Percentiles rank a stretch among this genome's conserved stretches.
These are phyloP conservation scores for Salvelinus alpinus DNA, from an alignment of 2,113 vertebrate genomes.

Conservation along the genomic window DNA sequence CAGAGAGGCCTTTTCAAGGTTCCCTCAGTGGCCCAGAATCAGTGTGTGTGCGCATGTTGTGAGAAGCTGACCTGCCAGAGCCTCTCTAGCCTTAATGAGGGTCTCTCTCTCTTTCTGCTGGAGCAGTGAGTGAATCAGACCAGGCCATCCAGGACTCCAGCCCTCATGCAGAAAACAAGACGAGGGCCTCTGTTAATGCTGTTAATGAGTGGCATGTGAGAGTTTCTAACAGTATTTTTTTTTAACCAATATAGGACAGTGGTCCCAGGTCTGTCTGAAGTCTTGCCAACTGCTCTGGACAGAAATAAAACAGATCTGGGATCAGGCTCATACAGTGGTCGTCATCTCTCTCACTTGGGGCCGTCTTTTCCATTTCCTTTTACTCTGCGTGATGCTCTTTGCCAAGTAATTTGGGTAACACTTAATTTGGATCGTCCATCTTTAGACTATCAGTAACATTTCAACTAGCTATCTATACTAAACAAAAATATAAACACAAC, in stretches of 20 bases:
- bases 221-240: neutral
- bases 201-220: conserved; percentile 11
- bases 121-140: conserved; percentile 33
- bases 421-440: too few relatives aligned
- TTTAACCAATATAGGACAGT: neutral
- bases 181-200: conserved; percentile 18
- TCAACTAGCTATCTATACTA: too few relatives aligned
- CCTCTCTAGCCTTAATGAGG: conserved; percentile 38
- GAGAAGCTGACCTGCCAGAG: conserved; percentile 34
- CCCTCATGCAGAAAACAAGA: conserved; percentile 15
- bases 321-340: too few relatives aligned
- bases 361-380: too few relatives aligned
- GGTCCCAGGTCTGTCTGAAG: too few relatives aligned
- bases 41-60: neutral
- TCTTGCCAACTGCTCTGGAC: too few relatives aligned
- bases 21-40: conserved; percentile 10
- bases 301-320: too few relatives aligned
- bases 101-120: conserved; percentile 14
- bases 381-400: too few relatives aligned
- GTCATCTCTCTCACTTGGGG: too few relatives aligned
- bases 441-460: too few relatives aligned
- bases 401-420: too few relatives aligned
- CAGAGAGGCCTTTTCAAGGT: conserved; percentile 23
- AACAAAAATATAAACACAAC: too few relatives aligned
- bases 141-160: neutral